Evolutionary conservation across 2,888 invertebrate species (phyloP), one percentile per base, ranked within the genome.

Genomic region (Proisotoma minuta): DNA sequence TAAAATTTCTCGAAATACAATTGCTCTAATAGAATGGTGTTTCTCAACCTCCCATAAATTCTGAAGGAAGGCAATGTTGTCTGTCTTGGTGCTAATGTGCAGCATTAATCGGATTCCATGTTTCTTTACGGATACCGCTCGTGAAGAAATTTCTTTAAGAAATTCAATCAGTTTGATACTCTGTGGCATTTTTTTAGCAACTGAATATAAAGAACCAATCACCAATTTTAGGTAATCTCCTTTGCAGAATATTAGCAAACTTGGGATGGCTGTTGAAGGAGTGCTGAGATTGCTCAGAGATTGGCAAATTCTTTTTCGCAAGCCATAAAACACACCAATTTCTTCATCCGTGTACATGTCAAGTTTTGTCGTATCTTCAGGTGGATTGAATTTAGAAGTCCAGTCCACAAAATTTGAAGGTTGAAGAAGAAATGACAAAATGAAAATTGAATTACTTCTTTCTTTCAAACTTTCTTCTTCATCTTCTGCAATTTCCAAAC

Each of bases 181-280:
- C 8, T 10, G 34, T 22, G 54, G 54, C 3, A 39, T n/a, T 10
- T 18, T 10, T 54, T 67, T 57, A 0, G 59, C 23, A 8, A 65
- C 50, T 0, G 69, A 69, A 53, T 69, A 66, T 1, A 67, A 49
- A 1, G 66, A 69, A n/a, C 67, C 69, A 15, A 67, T 48, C 10
- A 52, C 52, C 5, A 71, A 43, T 28, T 71, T 71, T 18, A 71
- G 57, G 39, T 69, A 71, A 58, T 71, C 71, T 18, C 71, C 71
- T 48, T 59, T 53, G 34, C 67, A 66, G 57, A 69, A 69, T n/a
- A 66, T 60, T 3, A 63, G 40, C 23, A 71, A 47, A 12, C 59
- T 52, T n/a, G 60, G 23, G n/a, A 69, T 60, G 1, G 54, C 63
- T 8, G 47, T 50, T 4, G 56, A 48, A 29, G 68, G 63, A 23